Conservation (phyloP, 2,888 invertebrate species). For the Drosophila barbarae region DNA sequence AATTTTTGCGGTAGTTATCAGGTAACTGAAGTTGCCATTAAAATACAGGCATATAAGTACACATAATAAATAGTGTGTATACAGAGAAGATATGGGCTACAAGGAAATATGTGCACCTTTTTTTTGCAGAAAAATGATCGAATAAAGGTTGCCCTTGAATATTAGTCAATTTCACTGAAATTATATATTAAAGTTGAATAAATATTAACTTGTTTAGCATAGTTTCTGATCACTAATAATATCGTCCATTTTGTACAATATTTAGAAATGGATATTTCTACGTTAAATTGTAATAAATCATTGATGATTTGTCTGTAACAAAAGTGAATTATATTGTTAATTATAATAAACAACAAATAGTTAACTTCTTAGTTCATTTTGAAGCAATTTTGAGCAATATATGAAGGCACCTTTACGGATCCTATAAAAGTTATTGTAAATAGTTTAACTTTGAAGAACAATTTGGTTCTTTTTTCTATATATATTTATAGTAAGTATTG, state of each 20-base stretch:
- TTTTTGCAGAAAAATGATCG: neutral
- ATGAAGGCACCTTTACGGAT: no score
- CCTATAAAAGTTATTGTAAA: no score
- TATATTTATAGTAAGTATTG: neutral
- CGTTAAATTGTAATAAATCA: neutral
- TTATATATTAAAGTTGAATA: neutral
- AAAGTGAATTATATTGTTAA: no score
- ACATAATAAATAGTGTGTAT: slow-evolving; percentile 3
- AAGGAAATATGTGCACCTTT: neutral
- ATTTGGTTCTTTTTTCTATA: neutral
- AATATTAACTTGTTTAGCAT: neutral
- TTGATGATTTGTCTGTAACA: no score
- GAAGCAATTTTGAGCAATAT: no score
- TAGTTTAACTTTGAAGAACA: neutral
- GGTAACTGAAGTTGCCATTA: slow-evolving; percentile 8
- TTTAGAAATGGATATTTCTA: neutral
- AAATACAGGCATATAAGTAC: slow-evolving; percentile 6
- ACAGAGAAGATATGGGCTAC: neutral
- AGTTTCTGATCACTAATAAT: neutral
- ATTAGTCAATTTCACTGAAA: neutral
- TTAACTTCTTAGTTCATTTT: no score
- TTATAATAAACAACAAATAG: no score
- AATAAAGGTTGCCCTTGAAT: no score
- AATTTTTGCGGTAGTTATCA: slow-evolving; percentile 12
- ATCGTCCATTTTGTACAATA: neutral